Evolutionary conservation across 1,140 invertebrate species (phyloP).

Genomic region (Arion vulgaris): DNA sequence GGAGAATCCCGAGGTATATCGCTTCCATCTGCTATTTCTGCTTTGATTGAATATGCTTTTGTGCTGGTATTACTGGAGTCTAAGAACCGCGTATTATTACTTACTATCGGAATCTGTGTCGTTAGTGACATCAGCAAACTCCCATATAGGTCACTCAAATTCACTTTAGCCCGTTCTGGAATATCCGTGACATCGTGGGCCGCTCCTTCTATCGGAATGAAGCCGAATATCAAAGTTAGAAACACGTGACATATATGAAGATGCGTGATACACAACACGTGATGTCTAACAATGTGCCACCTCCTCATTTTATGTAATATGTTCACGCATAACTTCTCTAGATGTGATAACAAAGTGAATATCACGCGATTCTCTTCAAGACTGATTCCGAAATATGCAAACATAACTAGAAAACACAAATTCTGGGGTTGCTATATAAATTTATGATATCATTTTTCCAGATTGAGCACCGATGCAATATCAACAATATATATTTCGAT

Average conservation of each 20-base stretch:
- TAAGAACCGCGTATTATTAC: background rate
- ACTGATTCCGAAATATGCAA: no score
- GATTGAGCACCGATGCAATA: no score
- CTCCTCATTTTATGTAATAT: background rate
- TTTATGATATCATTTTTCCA: no score
- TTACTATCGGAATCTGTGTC: background rate
- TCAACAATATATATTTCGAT: no score
- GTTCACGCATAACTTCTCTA: no score
- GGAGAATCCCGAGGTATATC: conserved; percentile 41
- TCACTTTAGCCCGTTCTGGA: background rate
- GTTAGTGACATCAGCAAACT: background rate
- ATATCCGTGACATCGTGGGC: background rate
- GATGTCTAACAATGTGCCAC: background rate
- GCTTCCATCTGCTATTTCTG: background rate
- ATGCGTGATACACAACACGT: background rate
- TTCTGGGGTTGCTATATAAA: no score
- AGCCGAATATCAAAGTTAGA: background rate
- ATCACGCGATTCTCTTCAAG: no score
- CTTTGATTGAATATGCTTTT: background rate
- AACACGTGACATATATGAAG: background rate
- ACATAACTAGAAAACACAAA: no score
- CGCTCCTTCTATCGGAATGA: background rate
- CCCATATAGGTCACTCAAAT: background rate
- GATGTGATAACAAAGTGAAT: no score
- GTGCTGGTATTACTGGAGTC: background rate